phyloP scores from a whole-genome alignment of 2,888 invertebrate species.

The Drosophila nr. perissopoda region DNA sequence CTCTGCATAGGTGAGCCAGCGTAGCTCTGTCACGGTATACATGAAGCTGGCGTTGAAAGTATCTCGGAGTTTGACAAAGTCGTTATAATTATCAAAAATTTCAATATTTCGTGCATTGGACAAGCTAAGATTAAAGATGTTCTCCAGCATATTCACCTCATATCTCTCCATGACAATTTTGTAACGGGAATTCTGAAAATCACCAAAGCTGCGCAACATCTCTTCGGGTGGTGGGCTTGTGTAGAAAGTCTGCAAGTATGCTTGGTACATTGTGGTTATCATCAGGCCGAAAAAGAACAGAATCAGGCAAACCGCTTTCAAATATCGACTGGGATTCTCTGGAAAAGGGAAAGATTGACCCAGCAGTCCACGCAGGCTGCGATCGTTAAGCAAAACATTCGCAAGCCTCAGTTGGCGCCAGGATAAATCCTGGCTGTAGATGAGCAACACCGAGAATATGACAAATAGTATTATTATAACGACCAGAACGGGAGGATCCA shows the following conservation, averaged over 20 bases:
- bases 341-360: slow-evolving; percentile 64
- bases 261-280: slow-evolving; percentile 67
- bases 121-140: not conserved
- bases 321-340: slow-evolving; percentile 1
- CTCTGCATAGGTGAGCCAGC: slow-evolving; percentile 53
- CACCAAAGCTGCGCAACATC: slow-evolving; percentile 8
- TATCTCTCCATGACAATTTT: not conserved
- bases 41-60: slow-evolving; percentile 48
- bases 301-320: slow-evolving; percentile 49
- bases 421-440: slow-evolving; percentile 44
- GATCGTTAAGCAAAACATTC: slow-evolving; percentile 64
- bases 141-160: slow-evolving; percentile 2
- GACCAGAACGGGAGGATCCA: slow-evolving; percentile 34
- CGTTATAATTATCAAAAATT: slow-evolving; percentile 3
- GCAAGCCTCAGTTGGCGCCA: slow-evolving; percentile 40
- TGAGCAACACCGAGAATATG: slow-evolving; percentile 54
- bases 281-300: slow-evolving; percentile 64
- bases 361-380: slow-evolving; percentile 61
- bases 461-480: slow-evolving; percentile 31
- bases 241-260: slow-evolving; percentile 59
- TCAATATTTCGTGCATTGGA: not conserved
- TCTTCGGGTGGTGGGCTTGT: slow-evolving; percentile 38
- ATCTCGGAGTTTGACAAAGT: slow-evolving; percentile 26
- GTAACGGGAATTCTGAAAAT: slow-evolving; percentile 17
- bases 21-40: slow-evolving; percentile 39